Base-by-base conservation (phyloP, 2,113 vertebrate genomes). In the Apeltes quadracus region DNA sequence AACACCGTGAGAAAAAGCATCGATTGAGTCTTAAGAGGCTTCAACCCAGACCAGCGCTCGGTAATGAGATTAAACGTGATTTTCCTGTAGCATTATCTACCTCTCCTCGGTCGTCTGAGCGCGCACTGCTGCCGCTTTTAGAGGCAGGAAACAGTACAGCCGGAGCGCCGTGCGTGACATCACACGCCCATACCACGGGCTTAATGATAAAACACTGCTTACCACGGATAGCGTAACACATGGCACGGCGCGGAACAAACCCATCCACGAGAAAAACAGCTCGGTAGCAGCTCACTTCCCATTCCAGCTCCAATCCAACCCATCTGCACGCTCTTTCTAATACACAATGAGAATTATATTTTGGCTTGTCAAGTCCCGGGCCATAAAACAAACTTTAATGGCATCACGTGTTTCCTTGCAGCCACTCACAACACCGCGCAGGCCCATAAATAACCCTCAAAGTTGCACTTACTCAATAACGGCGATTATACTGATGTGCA, bases 351-450 rank as follows among this genome's bases (percentile, higher is more conserved):
- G 97, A 98, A 99, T 99, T 99, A 98, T 98, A 98, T 99, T 99
- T 99, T 98, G 97, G 96, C 97, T 98, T 98, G 97, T 98, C 98
- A 98, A 97, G 95, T 98, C 97, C 95, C 94, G 92, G 95, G 96
- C 95, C 97, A 99, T 98, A 99, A 99, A 99, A 98, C 97, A 98
- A 99, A 99, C 95, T 99, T 99, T 98, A 99, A 99, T 99, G 97
- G 97, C 94, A 93, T 99, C 98, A 99, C 97, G 97, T 99, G 98
- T 89, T 96, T 89, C 86, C 94, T 95, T 93, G 86, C 95, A 97
- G 97, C 98, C 97, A 99, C 94, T 98, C 97, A 98, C 94, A 93
- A 95, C 93, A 89, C 90, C 92, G 96, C 95, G 93, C 90, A 83
- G 89, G 94, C 91, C 95, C 96, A 98, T 99, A 99, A 99, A 99